Percentiles rank a stretch among this genome's conserved stretches.
phyloP scores from a whole-genome alignment of 2,888 invertebrate species.

The Caenorhabditis sinica region DNA sequence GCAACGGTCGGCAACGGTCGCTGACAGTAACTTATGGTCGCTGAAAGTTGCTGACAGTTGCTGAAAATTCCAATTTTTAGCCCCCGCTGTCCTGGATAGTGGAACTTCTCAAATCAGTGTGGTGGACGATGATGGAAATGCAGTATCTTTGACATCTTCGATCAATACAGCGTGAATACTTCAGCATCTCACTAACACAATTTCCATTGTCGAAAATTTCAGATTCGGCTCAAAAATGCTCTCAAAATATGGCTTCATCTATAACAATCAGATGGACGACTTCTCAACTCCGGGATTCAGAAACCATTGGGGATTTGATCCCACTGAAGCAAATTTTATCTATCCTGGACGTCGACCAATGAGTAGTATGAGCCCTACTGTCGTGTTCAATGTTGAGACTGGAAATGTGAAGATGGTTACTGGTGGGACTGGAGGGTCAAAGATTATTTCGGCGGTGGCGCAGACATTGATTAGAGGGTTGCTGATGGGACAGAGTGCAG shows the following conservation, averaged over 20 bases:
- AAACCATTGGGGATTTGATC: conserved; percentile 84
- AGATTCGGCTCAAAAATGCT: conserved; percentile 77
- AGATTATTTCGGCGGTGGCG: conserved; percentile 90
- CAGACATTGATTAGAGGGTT: conserved; percentile 87
- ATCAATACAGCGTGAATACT: conserved; percentile 90
- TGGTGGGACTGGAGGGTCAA: conserved; percentile 93
- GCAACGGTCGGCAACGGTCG: too few relatives aligned
- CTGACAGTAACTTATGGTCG: neutral
- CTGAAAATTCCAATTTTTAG: conserved; percentile 19
- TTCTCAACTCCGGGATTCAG: conserved; percentile 86
- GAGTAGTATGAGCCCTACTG: conserved; percentile 93
- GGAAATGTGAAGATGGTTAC: conserved; percentile 86
- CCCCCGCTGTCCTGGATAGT: conserved; percentile 87
- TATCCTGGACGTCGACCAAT: conserved; percentile 90
- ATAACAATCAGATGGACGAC: conserved; percentile 78
- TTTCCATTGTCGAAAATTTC: conserved; percentile 8
- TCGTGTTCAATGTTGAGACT: conserved; percentile 85
- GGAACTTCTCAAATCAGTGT: conserved; percentile 95
- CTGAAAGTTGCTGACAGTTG: neutral
- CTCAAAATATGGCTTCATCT: conserved; percentile 66
- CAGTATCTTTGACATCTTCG: conserved; percentile 93
- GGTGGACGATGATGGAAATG: conserved; percentile 90
- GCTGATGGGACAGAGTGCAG: conserved; percentile 88
- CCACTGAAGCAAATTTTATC: conserved; percentile 89
- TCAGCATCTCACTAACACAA: neutral